These are phyloP conservation scores for Tholera decimalis DNA, from an alignment of 2,888 invertebrate genomes.

Conservation along the genomic window DNA sequence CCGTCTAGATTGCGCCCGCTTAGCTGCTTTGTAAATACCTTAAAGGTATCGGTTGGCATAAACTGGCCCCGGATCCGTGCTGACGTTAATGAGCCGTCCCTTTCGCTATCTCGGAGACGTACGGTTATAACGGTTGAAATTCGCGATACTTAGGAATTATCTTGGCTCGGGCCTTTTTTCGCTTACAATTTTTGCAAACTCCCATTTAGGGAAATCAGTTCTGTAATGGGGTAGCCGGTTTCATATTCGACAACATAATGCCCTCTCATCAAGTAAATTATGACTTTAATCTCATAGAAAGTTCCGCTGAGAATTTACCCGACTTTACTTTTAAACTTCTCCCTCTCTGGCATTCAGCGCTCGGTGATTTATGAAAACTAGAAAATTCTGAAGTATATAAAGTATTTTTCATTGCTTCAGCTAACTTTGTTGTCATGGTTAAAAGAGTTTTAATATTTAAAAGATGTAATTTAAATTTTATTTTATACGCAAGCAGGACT, in stretches of 20 bases:
- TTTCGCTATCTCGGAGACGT: constrained; percentile 87
- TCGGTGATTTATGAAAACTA: constrained; percentile 88
- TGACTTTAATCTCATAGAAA: constrained; percentile 88
- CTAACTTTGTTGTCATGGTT: constrained; percentile 79
- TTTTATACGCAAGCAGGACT: constrained; percentile 26
- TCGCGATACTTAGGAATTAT: constrained; percentile 82
- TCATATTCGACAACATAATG: constrained; percentile 84
- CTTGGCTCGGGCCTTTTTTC: constrained; percentile 73
- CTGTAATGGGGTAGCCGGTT: constrained; percentile 75
- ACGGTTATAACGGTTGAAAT: constrained; percentile 82
- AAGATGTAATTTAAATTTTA: constrained; percentile 40
- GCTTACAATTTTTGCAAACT: constrained; percentile 75
- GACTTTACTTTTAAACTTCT: constrained; percentile 86
- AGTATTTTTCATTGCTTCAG: constrained; percentile 81
- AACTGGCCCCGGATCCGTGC: constrained; percentile 83
- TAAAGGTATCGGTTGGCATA: constrained; percentile 88
- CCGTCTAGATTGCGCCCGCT: constrained; percentile 82
- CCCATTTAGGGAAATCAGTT: constrained; percentile 79
- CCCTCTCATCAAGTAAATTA: constrained; percentile 87
- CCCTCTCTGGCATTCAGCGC: constrained; percentile 82
- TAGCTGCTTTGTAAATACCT: constrained; percentile 89
- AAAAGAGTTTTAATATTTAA: constrained; percentile 73
- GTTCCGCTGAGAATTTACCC: constrained; percentile 82
- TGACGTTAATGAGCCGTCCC: constrained; percentile 89
- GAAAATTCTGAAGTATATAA: constrained; percentile 81